Evolutionary conservation across 1,140 invertebrate genomes (phyloP).

Genomic region (Potamilus streckersoni): DNA sequence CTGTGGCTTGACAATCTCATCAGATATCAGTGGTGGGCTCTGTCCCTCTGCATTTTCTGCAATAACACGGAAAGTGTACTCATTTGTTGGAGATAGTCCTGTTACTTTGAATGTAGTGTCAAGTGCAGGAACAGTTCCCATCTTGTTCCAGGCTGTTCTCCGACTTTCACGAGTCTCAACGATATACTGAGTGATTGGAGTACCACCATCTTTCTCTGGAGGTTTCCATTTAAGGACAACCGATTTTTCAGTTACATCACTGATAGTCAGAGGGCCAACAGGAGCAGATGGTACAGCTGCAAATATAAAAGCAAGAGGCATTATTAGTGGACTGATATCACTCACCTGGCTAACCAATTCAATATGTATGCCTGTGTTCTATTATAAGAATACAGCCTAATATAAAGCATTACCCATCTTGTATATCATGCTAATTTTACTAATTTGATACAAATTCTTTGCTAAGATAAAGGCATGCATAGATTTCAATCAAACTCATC

Average conservation of each 20-base stretch:
- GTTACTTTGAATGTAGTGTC: slow-evolving; percentile 73
- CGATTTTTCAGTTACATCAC: slow-evolving; percentile 91
- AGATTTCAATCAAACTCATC: too few species aligned
- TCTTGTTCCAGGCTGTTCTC: slow-evolving; percentile 79
- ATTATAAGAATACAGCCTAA: too few species aligned
- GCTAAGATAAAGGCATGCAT: too few species aligned
- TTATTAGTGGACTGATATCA: background rate
- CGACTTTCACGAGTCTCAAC: slow-evolving; percentile 90
- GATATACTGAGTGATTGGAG: slow-evolving; percentile 93
- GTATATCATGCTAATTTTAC: too few species aligned
- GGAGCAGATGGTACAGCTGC: slow-evolving; percentile 79
- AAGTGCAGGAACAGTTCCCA: slow-evolving; percentile 73
- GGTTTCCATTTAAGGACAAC: slow-evolving; percentile 88
- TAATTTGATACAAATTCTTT: too few species aligned
- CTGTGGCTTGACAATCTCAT: slow-evolving; percentile 72
- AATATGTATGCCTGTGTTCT: background rate
- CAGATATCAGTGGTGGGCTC: slow-evolving; percentile 81
- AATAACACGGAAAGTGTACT: slow-evolving; percentile 92
- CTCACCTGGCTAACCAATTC: slow-evolving; percentile 2
- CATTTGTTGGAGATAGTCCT: slow-evolving; percentile 81
- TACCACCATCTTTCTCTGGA: slow-evolving; percentile 90
- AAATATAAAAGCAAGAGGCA: slow-evolving; percentile 71
- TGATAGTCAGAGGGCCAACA: slow-evolving; percentile 75
- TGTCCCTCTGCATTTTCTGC: slow-evolving; percentile 88
- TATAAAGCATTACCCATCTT: too few species aligned